Evolutionary conservation across 2,113 vertebrate species (phyloP).

Genomic region (Plestiodon gilberti): DNA sequence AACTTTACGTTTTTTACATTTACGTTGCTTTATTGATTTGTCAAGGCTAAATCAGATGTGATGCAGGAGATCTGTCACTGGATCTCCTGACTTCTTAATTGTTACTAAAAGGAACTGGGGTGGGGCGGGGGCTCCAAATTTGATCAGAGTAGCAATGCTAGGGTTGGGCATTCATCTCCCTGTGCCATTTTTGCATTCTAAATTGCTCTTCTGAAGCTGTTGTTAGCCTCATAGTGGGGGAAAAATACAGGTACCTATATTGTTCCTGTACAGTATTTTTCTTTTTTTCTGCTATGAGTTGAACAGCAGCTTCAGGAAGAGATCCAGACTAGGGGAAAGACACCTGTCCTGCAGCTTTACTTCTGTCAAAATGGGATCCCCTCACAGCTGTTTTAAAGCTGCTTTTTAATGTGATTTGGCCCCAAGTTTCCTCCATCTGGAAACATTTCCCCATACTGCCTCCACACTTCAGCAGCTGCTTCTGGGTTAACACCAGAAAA

Average conservation of each 20-base stretch:
- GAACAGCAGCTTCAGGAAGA: background rate
- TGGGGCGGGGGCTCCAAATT: too few relatives aligned
- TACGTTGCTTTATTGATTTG: too few relatives aligned
- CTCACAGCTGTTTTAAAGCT: background rate
- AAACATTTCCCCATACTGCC: background rate
- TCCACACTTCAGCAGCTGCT: background rate
- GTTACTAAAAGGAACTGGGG: too few relatives aligned
- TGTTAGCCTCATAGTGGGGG: background rate
- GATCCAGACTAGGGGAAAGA: background rate
- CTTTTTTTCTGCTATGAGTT: too few relatives aligned
- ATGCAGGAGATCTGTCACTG: too few relatives aligned
- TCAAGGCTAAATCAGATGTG: too few relatives aligned
- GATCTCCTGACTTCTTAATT: too few relatives aligned
- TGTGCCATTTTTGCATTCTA: too few relatives aligned
- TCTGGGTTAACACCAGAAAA: background rate
- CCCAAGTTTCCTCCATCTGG: background rate
- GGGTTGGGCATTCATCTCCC: too few relatives aligned
- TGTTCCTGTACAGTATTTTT: background rate
- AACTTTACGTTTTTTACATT: too few relatives aligned
- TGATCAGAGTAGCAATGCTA: too few relatives aligned
- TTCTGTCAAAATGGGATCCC: background rate
- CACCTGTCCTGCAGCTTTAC: background rate
- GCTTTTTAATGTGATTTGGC: background rate
- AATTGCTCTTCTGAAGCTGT: background rate
- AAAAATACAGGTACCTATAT: too few relatives aligned